A percentile compares a stretch with the other conserved stretches of the same genome.
phyloP scores from a whole-genome alignment of 2,113 vertebrate species.

The Terrapene triunguis region DNA sequence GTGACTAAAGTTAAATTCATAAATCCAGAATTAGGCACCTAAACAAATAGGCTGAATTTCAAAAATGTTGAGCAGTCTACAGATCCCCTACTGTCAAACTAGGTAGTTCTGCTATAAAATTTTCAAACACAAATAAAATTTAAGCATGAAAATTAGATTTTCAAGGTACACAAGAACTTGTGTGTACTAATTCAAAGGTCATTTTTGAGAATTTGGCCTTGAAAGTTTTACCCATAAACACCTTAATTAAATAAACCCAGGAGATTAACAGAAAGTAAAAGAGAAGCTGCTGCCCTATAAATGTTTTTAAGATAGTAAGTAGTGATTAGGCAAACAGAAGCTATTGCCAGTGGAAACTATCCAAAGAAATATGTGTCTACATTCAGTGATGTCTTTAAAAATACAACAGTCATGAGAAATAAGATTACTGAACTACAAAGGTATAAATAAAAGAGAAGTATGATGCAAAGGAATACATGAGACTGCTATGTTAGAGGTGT shows the following conservation, averaged over 20 bases:
- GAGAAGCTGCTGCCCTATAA: not conserved
- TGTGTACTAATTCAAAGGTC: not conserved
- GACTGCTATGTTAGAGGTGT: not conserved
- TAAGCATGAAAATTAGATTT: not conserved
- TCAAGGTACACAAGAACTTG: not conserved
- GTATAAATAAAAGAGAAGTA: not conserved
- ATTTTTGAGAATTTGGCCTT: not conserved
- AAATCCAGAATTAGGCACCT: not conserved
- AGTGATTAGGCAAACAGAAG: not conserved
- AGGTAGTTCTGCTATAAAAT: not conserved
- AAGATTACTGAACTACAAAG: not conserved
- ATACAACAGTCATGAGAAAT: not conserved
- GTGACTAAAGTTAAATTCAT: not conserved
- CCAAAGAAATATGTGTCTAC: not conserved
- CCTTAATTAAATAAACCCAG: not conserved
- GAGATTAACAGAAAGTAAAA: not conserved
- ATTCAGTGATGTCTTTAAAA: not conserved
- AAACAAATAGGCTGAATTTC: not conserved
- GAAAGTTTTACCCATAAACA: not conserved
- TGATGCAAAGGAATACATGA: not conserved
- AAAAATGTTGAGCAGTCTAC: not conserved
- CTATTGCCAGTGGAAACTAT: not conserved
- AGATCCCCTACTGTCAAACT: not conserved
- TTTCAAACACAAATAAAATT: not conserved
- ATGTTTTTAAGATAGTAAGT: not conserved